These are phyloP conservation scores for Drosophila nigricruria DNA, from an alignment of 2,888 invertebrate genomes.

Conservation along the genomic window DNA sequence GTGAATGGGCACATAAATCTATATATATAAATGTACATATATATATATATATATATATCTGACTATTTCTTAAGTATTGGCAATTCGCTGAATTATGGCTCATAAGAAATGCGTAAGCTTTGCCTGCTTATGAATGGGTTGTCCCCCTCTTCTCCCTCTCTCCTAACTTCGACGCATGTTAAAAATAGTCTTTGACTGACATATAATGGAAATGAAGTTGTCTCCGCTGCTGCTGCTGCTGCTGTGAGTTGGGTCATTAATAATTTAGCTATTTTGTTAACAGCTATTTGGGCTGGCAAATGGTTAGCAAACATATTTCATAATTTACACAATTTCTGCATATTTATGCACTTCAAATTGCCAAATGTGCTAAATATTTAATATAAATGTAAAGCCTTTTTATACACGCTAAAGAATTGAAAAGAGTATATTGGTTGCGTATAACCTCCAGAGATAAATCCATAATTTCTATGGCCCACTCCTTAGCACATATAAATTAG, in stretches of 20 bases:
- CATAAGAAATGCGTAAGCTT: constrained; percentile 11
- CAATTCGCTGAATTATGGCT: constrained; percentile 28
- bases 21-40: background rate
- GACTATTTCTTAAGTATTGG: constrained; percentile 6
- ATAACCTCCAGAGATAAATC: no score
- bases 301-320: constrained; percentile 41
- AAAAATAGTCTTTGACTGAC: constrained; percentile 12
- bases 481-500: no score
- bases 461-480: no score
- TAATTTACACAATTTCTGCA: constrained; percentile 40
- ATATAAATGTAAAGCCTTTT: constrained; percentile 24
- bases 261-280: constrained; percentile 5
- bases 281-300: constrained; percentile 3
- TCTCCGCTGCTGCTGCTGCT: background rate
- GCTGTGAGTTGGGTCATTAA: background rate
- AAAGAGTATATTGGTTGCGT: background rate
- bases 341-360: constrained; percentile 42
- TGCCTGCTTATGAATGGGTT: background rate
- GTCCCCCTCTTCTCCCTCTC: background rate
- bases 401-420: background rate
- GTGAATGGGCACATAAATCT: constrained; percentile 14
- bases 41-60: constrained; percentile 8
- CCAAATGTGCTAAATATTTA: constrained; percentile 42
- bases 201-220: constrained; percentile 20
- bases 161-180: background rate